phyloP scores from a whole-genome alignment of 2,888 invertebrate genomes.

The Helicoverpa assulta region DNA sequence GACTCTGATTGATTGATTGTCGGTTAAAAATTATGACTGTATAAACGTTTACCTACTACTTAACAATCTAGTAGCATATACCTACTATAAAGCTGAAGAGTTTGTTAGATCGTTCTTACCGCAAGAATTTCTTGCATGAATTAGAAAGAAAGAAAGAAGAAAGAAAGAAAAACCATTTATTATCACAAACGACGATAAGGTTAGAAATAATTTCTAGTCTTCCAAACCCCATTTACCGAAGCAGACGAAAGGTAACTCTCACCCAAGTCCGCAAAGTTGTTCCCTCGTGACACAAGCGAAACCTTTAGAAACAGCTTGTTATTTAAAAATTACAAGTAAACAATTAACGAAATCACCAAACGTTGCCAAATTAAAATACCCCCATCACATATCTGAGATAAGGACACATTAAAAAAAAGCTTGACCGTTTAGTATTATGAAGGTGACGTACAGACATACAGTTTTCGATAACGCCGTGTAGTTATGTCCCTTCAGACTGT shows the following conservation, averaged over 20 bases:
- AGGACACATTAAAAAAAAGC: conserved; percentile 27
- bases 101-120: background rate
- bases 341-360: background rate
- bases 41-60: too few species aligned
- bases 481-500: conserved; percentile 33
- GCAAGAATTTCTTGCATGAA: background rate
- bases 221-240: background rate
- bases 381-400: conserved; percentile 48
- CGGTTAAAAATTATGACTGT: too few species aligned
- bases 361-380: conserved; percentile 54
- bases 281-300: background rate
- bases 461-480: conserved; percentile 47
- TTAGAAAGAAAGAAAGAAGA: too few species aligned
- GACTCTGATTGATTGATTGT: too few species aligned
- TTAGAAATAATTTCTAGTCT: background rate
- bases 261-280: too few species aligned
- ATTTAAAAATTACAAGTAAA: background rate
- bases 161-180: too few species aligned
- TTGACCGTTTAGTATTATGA: conserved; percentile 33
- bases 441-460: conserved; percentile 55
- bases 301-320: too few species aligned
- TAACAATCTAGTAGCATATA: too few species aligned
- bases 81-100: background rate
- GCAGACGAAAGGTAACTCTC: too few species aligned
- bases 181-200: too few species aligned